These are phyloP conservation scores for Zaprionus obscuricornis DNA, from an alignment of 2,888 invertebrate genomes.

Conservation along the genomic window DNA sequence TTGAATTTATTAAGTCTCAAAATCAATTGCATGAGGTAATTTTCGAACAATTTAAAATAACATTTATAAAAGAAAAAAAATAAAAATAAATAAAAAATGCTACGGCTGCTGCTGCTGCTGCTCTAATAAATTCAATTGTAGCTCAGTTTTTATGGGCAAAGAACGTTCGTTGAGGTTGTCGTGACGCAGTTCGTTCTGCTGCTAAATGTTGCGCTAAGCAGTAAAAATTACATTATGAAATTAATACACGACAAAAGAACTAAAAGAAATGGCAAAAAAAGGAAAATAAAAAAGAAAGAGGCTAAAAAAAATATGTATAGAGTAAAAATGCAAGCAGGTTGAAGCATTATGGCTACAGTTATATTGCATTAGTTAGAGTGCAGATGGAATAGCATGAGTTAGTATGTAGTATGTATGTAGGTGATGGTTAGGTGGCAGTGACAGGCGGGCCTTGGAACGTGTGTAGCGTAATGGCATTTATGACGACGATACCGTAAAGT, in stretches of 20 bases:
- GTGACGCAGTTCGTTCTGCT: constrained; percentile 6
- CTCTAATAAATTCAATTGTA: constrained; percentile 39
- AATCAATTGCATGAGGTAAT: no score
- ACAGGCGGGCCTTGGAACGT: constrained; percentile 17
- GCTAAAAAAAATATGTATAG: background rate
- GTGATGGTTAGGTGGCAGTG: constrained; percentile 5
- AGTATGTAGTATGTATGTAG: background rate
- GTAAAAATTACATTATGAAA: constrained; percentile 64
- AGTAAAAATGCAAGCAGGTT: constrained; percentile 20
- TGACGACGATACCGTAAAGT: constrained; percentile 46
- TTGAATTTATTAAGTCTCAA: no score
- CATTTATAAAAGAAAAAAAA: no score
- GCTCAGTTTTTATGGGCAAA: constrained; percentile 39
- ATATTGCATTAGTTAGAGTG: constrained; percentile 55
- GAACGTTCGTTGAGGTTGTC: constrained; percentile 32
- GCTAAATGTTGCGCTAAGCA: constrained; percentile 55
- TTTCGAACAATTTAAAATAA: no score
- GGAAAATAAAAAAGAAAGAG: background rate
- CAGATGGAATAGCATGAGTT: constrained; percentile 16
- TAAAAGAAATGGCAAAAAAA: background rate
- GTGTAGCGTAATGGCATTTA: constrained; percentile 55
- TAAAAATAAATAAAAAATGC: no score
- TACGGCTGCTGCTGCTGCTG: constrained; percentile 17
- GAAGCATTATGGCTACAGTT: constrained; percentile 19
- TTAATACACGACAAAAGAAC: constrained; percentile 50